Evolutionary conservation across 2,113 vertebrate species (phyloP).

Genomic region (Python bivittatus): DNA sequence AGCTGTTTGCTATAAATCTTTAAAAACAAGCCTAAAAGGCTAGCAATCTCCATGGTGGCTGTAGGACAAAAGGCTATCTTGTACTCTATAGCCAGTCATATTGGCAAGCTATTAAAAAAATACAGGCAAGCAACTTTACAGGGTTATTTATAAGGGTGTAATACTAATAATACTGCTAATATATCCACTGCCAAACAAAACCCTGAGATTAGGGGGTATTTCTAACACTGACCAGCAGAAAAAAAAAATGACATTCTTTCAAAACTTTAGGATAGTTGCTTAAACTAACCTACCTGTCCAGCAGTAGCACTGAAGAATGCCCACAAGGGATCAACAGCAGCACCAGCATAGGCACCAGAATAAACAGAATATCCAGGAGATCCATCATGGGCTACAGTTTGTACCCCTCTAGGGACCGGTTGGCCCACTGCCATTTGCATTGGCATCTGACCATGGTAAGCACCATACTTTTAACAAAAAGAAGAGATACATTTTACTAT

Average conservation of each 20-base stretch:
- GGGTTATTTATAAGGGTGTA: not conserved
- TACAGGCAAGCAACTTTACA: not conserved
- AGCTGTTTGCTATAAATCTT: not conserved
- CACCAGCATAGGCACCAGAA: constrained; percentile 63
- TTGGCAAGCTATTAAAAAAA: not conserved
- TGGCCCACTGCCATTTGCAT: constrained; percentile 59
- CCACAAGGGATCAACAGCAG: constrained; percentile 79
- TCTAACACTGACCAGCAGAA: not conserved
- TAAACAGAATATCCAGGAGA: constrained; percentile 66
- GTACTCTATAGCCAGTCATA: not conserved
- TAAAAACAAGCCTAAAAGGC: not conserved
- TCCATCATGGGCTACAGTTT: constrained; percentile 51
- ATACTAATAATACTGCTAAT: not conserved
- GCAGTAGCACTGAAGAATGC: constrained; percentile 83
- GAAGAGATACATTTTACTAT: constrained; percentile 12
- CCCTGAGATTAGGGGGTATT: not conserved
- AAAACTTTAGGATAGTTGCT: not conserved
- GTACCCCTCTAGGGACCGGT: constrained; percentile 40
- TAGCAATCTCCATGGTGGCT: not conserved
- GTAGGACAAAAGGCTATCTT: not conserved
- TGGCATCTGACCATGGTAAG: constrained; percentile 70
- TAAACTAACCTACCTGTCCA: constrained; percentile 76
- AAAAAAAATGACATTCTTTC: not conserved
- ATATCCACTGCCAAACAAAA: not conserved
- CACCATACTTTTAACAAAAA: constrained; percentile 70